These are phyloP conservation scores for Apomyelois bistriatella DNA, from an alignment of 2,888 invertebrate species.

Conservation along the genomic window DNA sequence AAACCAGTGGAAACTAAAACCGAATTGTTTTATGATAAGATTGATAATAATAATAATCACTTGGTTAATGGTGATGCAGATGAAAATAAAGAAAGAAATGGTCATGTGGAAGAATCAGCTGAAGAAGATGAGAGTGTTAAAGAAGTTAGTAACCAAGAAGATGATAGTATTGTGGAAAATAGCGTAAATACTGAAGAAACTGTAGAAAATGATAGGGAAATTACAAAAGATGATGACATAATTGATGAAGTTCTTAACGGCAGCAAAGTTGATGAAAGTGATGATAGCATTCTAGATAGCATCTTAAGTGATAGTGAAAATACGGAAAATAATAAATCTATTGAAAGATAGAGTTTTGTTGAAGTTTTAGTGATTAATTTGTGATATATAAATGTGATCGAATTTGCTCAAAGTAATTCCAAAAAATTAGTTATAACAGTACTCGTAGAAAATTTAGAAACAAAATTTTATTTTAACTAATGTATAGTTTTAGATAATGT, in stretches of 20 bases:
- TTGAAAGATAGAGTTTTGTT: slow-evolving; percentile 13
- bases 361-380: slow-evolving; percentile 9
- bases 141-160: slow-evolving; percentile 16
- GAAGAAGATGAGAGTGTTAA: slow-evolving; percentile 14
- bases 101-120: slow-evolving; percentile 10
- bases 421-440: not conserved
- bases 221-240: slow-evolving; percentile 29
- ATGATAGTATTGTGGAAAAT: not conserved
- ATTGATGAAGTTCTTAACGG: slow-evolving; percentile 30
- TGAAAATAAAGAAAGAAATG: slow-evolving; percentile 16
- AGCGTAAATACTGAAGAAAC: slow-evolving; percentile 17
- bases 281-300: slow-evolving; percentile 38
- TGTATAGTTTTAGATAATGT: not conserved
- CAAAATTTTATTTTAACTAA: not conserved
- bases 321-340: slow-evolving; percentile 14
- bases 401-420: slow-evolving; percentile 15
- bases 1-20: slow-evolving; percentile 1
- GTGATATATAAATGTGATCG: slow-evolving; percentile 18
- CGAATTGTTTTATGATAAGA: slow-evolving; percentile 15
- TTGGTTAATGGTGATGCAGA: slow-evolving; percentile 15
- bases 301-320: slow-evolving; percentile 36
- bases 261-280: slow-evolving; percentile 29
- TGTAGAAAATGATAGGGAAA: slow-evolving; percentile 19
- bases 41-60: slow-evolving; percentile 16
- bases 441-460: not conserved